Percentiles rank a stretch among this genome's conserved stretches.
phyloP scores from a whole-genome alignment of 2,797 vertebrate species.

The Serranus cabrilla region DNA sequence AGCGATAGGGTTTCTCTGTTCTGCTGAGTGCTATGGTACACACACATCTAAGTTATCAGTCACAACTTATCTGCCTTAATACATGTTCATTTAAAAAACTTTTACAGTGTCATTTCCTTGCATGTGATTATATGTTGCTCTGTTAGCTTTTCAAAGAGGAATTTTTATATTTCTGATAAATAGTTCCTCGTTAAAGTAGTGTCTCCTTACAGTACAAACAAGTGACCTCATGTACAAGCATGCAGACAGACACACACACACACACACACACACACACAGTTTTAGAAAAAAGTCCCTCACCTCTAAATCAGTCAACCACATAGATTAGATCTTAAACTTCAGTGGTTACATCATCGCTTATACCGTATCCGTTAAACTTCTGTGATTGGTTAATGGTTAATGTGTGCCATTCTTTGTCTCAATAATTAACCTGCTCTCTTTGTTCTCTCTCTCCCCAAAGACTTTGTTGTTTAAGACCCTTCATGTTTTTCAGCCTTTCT shows the following conservation, averaged over 20 bases:
- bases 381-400: constrained; percentile 58
- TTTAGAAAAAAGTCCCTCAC: constrained; percentile 22
- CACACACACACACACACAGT: constrained; percentile 7
- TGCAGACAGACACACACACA: background rate
- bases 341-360: constrained; percentile 48
- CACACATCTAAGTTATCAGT: background rate
- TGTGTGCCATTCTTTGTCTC: constrained; percentile 31
- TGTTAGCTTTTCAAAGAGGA: constrained; percentile 4
- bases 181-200: constrained; percentile 2
- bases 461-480: constrained; percentile 21
- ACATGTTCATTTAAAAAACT: constrained; percentile 3
- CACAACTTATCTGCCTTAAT: constrained; percentile 8
- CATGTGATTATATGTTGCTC: constrained; percentile 12
- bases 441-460: constrained; percentile 30
- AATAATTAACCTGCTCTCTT: constrained; percentile 36
- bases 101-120: background rate
- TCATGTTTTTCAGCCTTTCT: background rate
- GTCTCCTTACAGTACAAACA: constrained; percentile 16
- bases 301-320: constrained; percentile 55
- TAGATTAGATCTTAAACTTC: constrained; percentile 34
- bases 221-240: constrained; percentile 26
- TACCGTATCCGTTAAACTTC: constrained; percentile 41
- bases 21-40: constrained; percentile 39
- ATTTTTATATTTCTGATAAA: constrained; percentile 20
- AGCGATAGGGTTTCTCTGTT: constrained; percentile 56